Base-by-base conservation (phyloP, 2,113 vertebrate genomes). In the Rhabdomys dilectus region DNA sequence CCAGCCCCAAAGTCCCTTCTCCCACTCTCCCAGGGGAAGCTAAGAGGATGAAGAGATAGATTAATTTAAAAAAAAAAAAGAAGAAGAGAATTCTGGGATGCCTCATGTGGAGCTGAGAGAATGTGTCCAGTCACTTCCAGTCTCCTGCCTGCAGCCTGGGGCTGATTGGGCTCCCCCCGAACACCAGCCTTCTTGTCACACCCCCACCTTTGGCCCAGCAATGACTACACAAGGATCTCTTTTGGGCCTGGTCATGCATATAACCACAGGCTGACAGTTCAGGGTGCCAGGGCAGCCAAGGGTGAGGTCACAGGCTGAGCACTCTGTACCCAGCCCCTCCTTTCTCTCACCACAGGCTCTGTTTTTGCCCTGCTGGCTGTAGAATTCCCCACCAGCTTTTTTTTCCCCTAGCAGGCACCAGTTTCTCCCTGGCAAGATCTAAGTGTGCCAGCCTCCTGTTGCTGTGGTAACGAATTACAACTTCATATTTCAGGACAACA, bases 241-340 rank as follows among this genome's bases (percentile, higher is more conserved):
- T 98, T 97, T 86, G 96, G 92, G 97, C 64, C 91, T 94, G 96
- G 94, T 97, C 96, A 97, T 96, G 97, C 98, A 92, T 97, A 42
- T 77, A 96, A 98, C 91, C 36, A 21, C 10, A 4, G 88, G 91
- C 93, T 95, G 97, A 97, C 97, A 97, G 97, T 10, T 90, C 92
- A 60, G 91, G 95, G 97, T 94, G 88, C 96, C 90, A 93, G 94
- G 93, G 86, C 95, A 85, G 93, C 97, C 96, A 97, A 95, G 93
- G 95, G 88, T 96, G 96, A 97, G 97, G 94, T 96, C 96, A 97
- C 39, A 24, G 96, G 96, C 91, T 90, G 91, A 96, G 88, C 95
- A 84, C 95, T 92, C 87, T 0, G 1, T 36, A 53, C 53, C 51
- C 9, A 22, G 68, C 68, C 96, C 88, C 88, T 76, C 87, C 58